Evolutionary conservation across 2,113 vertebrate species (phyloP).

Genomic region (Aythya baeri): DNA sequence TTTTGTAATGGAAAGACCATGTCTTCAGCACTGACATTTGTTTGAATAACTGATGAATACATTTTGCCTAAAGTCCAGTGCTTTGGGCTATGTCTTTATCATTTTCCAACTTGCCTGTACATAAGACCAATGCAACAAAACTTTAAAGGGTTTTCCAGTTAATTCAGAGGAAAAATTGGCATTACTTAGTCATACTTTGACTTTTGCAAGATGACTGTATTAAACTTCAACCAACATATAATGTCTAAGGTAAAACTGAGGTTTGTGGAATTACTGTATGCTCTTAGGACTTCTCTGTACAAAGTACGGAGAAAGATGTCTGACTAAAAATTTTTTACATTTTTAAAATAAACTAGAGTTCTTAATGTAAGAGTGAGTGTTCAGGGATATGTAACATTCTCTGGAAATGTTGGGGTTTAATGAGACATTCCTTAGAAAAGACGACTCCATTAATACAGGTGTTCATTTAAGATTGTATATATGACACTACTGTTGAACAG

Average conservation of each 20-base stretch:
- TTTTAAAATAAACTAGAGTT: neutral
- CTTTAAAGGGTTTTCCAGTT: neutral
- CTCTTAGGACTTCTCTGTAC: neutral
- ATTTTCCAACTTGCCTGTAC: neutral
- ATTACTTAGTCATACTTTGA: neutral
- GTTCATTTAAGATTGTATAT: neutral
- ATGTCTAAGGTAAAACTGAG: neutral
- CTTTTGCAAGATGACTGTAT: neutral
- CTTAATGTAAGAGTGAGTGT: neutral
- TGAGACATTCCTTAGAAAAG: neutral
- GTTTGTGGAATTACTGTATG: neutral
- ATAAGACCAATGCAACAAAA: neutral
- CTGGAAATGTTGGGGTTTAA: neutral
- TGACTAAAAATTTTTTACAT: neutral
- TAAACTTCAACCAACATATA: neutral
- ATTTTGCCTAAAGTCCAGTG: neutral
- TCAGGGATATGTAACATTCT: neutral
- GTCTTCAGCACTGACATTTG: neutral
- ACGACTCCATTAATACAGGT: neutral
- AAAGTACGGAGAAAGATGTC: neutral
- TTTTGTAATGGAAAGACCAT: neutral
- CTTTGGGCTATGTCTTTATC: neutral
- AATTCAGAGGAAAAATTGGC: neutral
- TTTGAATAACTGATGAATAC: neutral
- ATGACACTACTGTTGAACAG: rapidly evolving